Base-by-base conservation (phyloP, 2,797 vertebrate species). In the Calcarius lapponicus region DNA sequence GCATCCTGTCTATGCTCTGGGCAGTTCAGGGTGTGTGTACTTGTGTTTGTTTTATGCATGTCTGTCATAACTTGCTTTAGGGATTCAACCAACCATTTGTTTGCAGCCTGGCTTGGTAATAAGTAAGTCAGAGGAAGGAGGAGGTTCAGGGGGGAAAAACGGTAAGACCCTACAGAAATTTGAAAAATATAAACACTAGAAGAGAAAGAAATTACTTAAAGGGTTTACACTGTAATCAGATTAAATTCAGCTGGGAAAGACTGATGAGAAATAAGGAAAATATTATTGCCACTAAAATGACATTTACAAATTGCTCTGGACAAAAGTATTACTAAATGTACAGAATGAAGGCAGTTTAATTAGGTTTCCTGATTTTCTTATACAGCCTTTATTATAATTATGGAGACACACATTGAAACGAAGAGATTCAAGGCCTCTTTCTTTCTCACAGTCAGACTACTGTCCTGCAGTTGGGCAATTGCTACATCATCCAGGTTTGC, bases 51-150 rank as follows among this genome's bases (percentile, higher is more conserved):
- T 93, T 90, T 73, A 43, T 84, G 34, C 45, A 32, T 83, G 82
- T 91, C 92, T 96, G 91, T 93, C 70, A 76, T 64, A 95, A 96
- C 85, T 97, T 96, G 92, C 85, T 91, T 79, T 61, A 76, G 76
- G 64, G 95, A 90, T 90, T 94, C 90, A 93, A 86, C 89, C 89
- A 95, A 86, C 56, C 62, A 67, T 51, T 94, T 91, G 51, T 84
- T 70, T 93, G 38, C 51, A 95, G 57, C 36, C 45, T 92, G 73
- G 51, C 48, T 95, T 75, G 79, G 83, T 75, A 94, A 90, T 56
- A 72, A 74, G 25, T 65, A 83, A 93, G 64, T 62, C 22, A 76
- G 45, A 87, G 31, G 65, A 90, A 80, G 54, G 54, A 93, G 78
- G 36, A 51, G 26, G 15, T 7, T 29, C 0, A 1, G 16, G 7